Base-by-base conservation (phyloP, 2,113 vertebrate genomes). In the Philantomba maxwellii region DNA sequence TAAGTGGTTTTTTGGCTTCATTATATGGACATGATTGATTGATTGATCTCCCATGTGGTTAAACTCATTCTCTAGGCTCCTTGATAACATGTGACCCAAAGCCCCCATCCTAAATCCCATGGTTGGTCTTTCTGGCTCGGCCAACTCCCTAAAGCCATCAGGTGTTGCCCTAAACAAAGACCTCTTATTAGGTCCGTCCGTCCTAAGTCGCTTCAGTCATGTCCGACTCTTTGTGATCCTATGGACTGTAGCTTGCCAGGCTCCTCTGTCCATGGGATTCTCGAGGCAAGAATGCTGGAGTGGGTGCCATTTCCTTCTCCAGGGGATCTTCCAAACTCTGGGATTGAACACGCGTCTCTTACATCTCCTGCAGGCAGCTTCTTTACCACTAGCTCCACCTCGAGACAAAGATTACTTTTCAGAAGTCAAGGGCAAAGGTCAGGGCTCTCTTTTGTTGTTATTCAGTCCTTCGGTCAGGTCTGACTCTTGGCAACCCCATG, bases 121-220 rank as follows among this genome's bases (percentile, higher is more conserved):
- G 70, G 21, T 19, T 88, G 75, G 21, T 64, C 70, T 88, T 93
- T 87, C 39, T 83, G 73, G 49, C 39, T 39, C 0, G 4, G 10
- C 15, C 7, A 47, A 8, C 23, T 87, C 36, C 43, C 60, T 89
- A 49, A 95, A 39, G 81, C 30, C 49, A 51, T 58, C 16, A 13
- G 16, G 19, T 51, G n/a, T 86, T 73, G 23, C 7, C 45, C 45
- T 91, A 88, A 43, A 83, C 30, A 91, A 80, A 96, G 49, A 73
- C 33, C 19, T 81, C 28, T 15, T 82, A 16, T 25, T 11, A 39
- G 33, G 13, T 17, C 33, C 23, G 39, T 73, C 21, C 2, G 4
- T 21, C 66, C n/a, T 39, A 21, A 12, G n/a, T 39, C 5, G 0
- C 66, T 70, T 70, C 66, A 70, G n/a, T 70, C 10, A 39, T 70